These are phyloP conservation scores for Nerophis lumbriciformis DNA, from an alignment of 2,113 vertebrate genomes.

Conservation along the genomic window DNA sequence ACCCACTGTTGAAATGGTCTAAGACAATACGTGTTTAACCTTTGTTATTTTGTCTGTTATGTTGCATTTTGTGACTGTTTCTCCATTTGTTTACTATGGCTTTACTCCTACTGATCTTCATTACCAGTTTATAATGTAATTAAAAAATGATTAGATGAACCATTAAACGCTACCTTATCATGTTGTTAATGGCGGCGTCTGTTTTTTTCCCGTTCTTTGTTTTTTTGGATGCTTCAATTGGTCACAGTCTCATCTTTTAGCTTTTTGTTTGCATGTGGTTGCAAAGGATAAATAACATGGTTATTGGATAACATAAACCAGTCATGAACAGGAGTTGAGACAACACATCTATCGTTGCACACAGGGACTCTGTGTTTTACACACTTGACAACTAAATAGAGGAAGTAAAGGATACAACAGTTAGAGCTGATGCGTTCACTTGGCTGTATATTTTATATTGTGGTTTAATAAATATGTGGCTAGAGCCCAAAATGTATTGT, in stretches of 20 bases:
- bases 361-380: slow-evolving; percentile 22
- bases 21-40: too few relatives aligned
- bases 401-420: slow-evolving; percentile 5
- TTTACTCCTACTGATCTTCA: too few relatives aligned
- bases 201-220: slow-evolving; percentile 2
- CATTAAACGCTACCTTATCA: slow-evolving; percentile 13
- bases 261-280: slow-evolving; percentile 18
- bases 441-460: neutral
- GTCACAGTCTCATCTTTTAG: slow-evolving; percentile 16
- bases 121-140: slow-evolving; percentile 3
- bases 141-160: slow-evolving; percentile 1
- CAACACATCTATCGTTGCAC: slow-evolving; percentile 46
- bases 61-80: too few relatives aligned
- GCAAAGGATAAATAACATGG: slow-evolving; percentile 39
- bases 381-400: slow-evolving; percentile 10
- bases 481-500: neutral
- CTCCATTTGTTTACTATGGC: too few relatives aligned
- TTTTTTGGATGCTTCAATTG: slow-evolving; percentile 34
- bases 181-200: slow-evolving; percentile 7
- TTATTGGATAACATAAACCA: slow-evolving; percentile 35
- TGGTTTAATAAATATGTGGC: neutral
- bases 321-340: slow-evolving; percentile 30
- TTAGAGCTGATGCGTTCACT: slow-evolving; percentile 2
- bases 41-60: too few relatives aligned
- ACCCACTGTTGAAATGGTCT: too few relatives aligned